Evolutionary conservation across 2,797 vertebrate genomes (phyloP), one percentile per base, ranked within the genome.

Genomic region (Antrozous pallidus): DNA sequence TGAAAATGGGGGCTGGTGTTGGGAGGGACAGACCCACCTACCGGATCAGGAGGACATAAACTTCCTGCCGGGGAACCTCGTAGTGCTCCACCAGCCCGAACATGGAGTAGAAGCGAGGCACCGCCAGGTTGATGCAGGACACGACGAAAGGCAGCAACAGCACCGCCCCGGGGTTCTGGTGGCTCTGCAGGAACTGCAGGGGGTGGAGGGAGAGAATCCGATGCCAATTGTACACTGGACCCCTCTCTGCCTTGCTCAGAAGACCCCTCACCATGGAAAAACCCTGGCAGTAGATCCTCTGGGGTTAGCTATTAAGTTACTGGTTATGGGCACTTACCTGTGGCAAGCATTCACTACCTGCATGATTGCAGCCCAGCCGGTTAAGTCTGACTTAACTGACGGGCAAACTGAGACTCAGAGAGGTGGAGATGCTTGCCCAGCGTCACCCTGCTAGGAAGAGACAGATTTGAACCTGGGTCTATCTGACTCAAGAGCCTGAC

Each of bases 41-140:
- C 99, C 99, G 99, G 95, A 96, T 8, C 28, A 99, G 98, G 78
- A 99, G 97, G 81, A 97, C 92, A 33, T 99, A 99, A 96, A 99
- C 98, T 93, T 99, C 98, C 4, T 96, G 97, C 69, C 98, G 98
- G 0, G 99, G 99, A 96, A 94, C 98, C 96, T 98, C 98, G 88
- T 99, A 99, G 63, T 56, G 98, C 97, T 99, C 99, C 96, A 99
- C 97, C 78, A 98, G 98, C 96, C 98, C 98, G 95, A 99, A 98
- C 96, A 99, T 97, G 0, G 99, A 99, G 97, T 98, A 99, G 95
- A 99, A 96, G 40, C 99, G 98, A 0, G 99, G 99, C 65, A 99
- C 84, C 0, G 97, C 96, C 78, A 99, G 97, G 75, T 99, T 99
- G 96, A 99, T 98, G 42, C 99, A 98, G 73, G 99, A 99, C 54